Conservation (phyloP, 2,113 vertebrate genomes). For the Strigops habroptila region DNA sequence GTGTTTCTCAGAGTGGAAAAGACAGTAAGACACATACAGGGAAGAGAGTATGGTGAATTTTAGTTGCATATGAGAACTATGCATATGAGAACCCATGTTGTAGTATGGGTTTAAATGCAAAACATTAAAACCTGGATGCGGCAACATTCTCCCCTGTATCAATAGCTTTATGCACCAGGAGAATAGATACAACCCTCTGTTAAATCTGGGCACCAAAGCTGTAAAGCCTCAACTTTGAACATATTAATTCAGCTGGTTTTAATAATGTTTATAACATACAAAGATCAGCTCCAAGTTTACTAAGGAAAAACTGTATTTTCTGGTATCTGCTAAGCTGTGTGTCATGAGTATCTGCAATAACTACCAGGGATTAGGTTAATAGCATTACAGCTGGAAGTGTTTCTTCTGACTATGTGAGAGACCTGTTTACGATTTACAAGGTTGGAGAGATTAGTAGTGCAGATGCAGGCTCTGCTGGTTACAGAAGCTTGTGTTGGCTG, state of each 20-base stretch:
- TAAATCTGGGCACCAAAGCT: background rate
- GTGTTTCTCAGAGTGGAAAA: background rate
- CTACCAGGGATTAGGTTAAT: conserved; percentile 61
- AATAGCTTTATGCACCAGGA: background rate
- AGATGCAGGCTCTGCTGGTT: conserved; percentile 36
- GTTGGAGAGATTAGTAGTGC: conserved; percentile 62
- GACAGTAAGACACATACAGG: background rate
- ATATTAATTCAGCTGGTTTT: conserved; percentile 21
- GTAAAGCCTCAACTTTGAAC: background rate
- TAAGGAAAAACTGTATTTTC: conserved; percentile 25
- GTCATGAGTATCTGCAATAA: conserved; percentile 36
- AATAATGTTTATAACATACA: background rate
- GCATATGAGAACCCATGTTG: too few relatives aligned
- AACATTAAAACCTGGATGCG: background rate
- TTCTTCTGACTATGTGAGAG: conserved; percentile 51
- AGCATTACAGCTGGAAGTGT: conserved; percentile 49
- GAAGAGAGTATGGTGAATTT: background rate
- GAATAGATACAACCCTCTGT: background rate
- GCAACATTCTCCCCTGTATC: background rate
- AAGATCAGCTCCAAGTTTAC: conserved; percentile 39
- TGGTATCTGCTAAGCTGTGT: conserved; percentile 28
- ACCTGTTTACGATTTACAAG: conserved; percentile 49
- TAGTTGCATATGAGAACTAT: background rate
- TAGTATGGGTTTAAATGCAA: background rate
- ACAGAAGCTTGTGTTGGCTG: conserved; percentile 24